Evolutionary conservation across 1,140 invertebrate species (phyloP).

Genomic region (Dinothrombium tinctorium): DNA sequence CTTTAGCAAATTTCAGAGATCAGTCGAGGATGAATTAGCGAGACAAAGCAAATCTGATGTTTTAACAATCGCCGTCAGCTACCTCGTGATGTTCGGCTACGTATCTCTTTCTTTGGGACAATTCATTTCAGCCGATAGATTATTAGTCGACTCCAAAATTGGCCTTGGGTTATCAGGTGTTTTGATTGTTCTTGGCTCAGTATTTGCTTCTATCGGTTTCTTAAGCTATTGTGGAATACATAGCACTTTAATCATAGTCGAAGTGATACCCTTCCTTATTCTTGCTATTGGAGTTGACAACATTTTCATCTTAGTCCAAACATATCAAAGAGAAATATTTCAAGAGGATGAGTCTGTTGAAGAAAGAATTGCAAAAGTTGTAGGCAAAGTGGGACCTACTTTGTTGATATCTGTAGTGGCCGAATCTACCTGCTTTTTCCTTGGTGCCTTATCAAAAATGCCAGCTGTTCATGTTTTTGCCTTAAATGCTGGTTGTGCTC

Average conservation of each 20-base stretch:
- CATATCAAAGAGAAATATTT: constrained; percentile 19
- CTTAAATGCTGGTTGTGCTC: constrained; percentile 82
- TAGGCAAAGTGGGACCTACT: constrained; percentile 57
- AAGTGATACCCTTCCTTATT: constrained; percentile 81
- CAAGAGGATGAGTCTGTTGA: constrained; percentile 14
- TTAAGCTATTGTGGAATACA: constrained; percentile 52
- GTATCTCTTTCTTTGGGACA: constrained; percentile 78
- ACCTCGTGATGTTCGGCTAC: constrained; percentile 92
- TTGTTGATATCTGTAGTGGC: constrained; percentile 61
- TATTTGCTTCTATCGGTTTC: constrained; percentile 51
- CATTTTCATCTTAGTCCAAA: constrained; percentile 72
- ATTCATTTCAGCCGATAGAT: constrained; percentile 38
- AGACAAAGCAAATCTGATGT: constrained; percentile 73
- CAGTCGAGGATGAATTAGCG: constrained; percentile 82
- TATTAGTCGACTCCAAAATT: constrained; percentile 55
- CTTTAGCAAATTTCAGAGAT: constrained; percentile 28
- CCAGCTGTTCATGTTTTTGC: constrained; percentile 91
- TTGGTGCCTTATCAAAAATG: constrained; percentile 79
- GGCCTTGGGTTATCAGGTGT: constrained; percentile 57
- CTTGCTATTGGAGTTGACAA: constrained; percentile 83
- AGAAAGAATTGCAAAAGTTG: constrained; percentile 55
- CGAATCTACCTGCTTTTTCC: constrained; percentile 62
- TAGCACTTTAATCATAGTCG: constrained; percentile 62
- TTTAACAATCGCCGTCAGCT: constrained; percentile 72
- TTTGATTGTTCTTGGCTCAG: constrained; percentile 52